These are phyloP conservation scores for Lypha dubia DNA, from an alignment of 2,888 invertebrate species.

Conservation along the genomic window DNA sequence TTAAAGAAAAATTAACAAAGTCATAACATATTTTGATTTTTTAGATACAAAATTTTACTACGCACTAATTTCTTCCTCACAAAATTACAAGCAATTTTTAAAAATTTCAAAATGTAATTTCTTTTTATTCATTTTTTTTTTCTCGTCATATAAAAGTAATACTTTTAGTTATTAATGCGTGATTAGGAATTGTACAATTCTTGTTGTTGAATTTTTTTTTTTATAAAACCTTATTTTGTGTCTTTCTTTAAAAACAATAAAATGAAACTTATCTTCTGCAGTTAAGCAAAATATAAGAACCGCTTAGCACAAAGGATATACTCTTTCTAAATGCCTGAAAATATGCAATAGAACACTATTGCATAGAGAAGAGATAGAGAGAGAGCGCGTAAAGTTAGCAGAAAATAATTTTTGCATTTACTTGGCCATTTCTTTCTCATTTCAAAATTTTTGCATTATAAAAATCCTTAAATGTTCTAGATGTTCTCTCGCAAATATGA, in stretches of 20 bases:
- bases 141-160: background rate
- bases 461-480: conserved; percentile 39
- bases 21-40: conserved; percentile 46
- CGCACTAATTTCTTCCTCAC: conserved; percentile 14
- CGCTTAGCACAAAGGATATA: conserved; percentile 79
- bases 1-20: conserved; percentile 24
- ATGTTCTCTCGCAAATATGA: conserved; percentile 19
- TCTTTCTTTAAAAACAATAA: conserved; percentile 18
- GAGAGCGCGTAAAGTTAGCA: background rate
- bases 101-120: background rate
- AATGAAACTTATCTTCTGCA: conserved; percentile 25
- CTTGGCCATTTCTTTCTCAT: conserved; percentile 4
- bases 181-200: background rate
- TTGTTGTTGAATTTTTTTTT: conserved; percentile 38
- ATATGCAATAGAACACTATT: conserved; percentile 54
- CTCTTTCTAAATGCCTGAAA: conserved; percentile 78
- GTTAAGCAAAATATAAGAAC: conserved; percentile 72
- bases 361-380: conserved; percentile 32
- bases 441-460: conserved; percentile 1
- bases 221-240: conserved; percentile 53
- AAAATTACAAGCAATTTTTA: background rate
- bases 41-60: background rate
- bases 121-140: background rate
- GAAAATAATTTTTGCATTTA: background rate
- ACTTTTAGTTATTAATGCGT: background rate